phyloP scores from a whole-genome alignment of 2,888 invertebrate species.

The Andrena marginata region DNA sequence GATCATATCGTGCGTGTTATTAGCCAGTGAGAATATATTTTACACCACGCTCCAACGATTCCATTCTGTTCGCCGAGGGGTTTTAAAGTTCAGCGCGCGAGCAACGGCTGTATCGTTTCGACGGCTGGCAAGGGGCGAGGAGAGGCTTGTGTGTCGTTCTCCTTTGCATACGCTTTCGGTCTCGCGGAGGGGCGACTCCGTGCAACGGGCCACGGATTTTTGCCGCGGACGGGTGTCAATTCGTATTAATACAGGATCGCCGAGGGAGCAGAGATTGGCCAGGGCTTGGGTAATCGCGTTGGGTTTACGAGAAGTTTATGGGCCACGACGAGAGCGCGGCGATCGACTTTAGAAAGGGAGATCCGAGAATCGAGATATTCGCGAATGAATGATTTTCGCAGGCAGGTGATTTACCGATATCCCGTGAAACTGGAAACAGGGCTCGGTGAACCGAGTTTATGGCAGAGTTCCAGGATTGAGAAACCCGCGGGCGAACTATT shows the following conservation, averaged over 20 bases:
- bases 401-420: conserved; percentile 45
- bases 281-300: conserved; percentile 27
- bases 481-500: background rate
- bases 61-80: conserved; percentile 25
- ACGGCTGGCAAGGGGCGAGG: conserved; percentile 8
- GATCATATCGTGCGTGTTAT: conserved; percentile 44
- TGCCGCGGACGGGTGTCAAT: background rate
- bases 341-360: conserved; percentile 49
- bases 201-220: background rate
- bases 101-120: conserved; percentile 21
- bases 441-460: background rate
- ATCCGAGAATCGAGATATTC: conserved; percentile 44
- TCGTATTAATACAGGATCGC: conserved; percentile 22
- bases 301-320: conserved; percentile 40
- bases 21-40: conserved; percentile 45
- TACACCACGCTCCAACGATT: conserved; percentile 40
- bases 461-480: conserved; percentile 30
- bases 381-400: conserved; percentile 45
- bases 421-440: conserved; percentile 13
- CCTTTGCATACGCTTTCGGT: background rate
- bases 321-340: background rate
- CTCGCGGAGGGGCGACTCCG: background rate
- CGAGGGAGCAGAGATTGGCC: conserved; percentile 8
- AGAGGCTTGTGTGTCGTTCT: background rate
- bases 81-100: conserved; percentile 29